Base-by-base conservation (phyloP, 2,797 vertebrate species). In the Danio kyathit region DNA sequence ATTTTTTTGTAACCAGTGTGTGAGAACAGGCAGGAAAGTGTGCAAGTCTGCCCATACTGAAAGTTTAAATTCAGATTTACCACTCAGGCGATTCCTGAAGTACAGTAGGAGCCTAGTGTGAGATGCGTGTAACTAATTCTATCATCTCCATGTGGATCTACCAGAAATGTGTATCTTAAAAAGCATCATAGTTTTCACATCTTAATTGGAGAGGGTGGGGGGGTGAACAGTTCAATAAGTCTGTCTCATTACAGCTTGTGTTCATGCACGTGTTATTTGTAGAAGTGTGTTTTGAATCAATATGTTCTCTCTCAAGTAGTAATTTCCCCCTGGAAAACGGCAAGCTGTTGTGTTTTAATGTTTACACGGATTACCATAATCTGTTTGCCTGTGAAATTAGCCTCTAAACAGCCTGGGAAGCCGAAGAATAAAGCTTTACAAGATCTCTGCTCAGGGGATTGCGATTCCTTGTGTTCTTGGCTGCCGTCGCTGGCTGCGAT, bases 351-450 rank as follows among this genome's bases (percentile, higher is more conserved):
- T 92, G 92, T 93, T 94, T 93, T 91, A 93, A 91, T 94, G 94
- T 94, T 95, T 94, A 95, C 93, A 94, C 11, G 93, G 93, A 95
- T 95, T 95, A 94, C 88, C 93, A 94, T 95, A 95, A 95, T 95
- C 94, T 94, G 93, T 94, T 94, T 94, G 93, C 90, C 92, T 94
- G 92, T 92, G 92, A 94, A 95, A 94, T 94, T 94, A 95, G 91
- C 93, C 90, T 89, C 92, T 94, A 94, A 94, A 94, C 92, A 93
- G 89, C 87, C 80, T 16, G 91, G 86, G 89, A 84, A 93, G 90
- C 91, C 89, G 90, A 92, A 93, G 90, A 83, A 85, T 87, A 84
- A 86, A 85, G 87, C 91, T 87, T 90, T 92, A 87, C 88, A 87
- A 88, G 87, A 84, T 89, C 78, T 84, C 65, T 83, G 88, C 91